Evolutionary conservation across 1,140 invertebrate genomes (phyloP), one percentile per base, ranked within the genome.

Genomic region (Drosophila lacteicornis): DNA sequence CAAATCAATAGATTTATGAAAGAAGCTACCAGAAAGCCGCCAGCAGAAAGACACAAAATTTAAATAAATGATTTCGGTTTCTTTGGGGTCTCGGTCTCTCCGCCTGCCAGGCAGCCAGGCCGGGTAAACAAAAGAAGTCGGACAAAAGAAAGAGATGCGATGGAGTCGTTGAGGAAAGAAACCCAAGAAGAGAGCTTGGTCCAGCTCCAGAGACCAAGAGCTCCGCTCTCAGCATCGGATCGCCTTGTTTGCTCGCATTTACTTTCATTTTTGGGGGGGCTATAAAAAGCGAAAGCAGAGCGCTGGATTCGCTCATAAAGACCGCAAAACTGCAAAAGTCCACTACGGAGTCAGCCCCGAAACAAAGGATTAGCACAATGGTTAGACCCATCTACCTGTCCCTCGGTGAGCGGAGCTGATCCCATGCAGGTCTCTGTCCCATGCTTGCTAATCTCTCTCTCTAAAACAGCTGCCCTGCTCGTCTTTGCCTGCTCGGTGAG

Each of bases 231-330:
- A 38, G 71, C 58, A 40, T 53, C 56, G 45, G 25, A 45, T 42
- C 61, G 62, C 67, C 61, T 61, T 88, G 78, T 78, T 84, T 85
- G 75, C 84, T 83, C 80, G 47, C 13, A 4, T 90, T 90, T 88
- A 79, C 76, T 67, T 79, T 79, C 57, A 69, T 66, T 78, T 70
- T 73, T 69, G 73, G 61, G 60, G 57, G 68, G 67, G 70, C 80
- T 90, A 90, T 90, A 90, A 90, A 88, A 90, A 90, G 85, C 85
- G 85, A 90, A 90, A 90, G 85, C 85, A 79, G 73, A 74, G 51
- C 75, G 79, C 79, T 90, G 78, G 85, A 85, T 90, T 90, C 47
- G 85, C 85, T 90, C 85, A 90, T 90, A 90, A 84, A 90, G 86
- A 85, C 85, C 75, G 79, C 85, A 85, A 90, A 90, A 90, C 75